Percentiles rank a stretch among this genome's conserved stretches.
Conservation (phyloP, 2,113 vertebrate genomes). For the Neomonachus schauinslandi region DNA sequence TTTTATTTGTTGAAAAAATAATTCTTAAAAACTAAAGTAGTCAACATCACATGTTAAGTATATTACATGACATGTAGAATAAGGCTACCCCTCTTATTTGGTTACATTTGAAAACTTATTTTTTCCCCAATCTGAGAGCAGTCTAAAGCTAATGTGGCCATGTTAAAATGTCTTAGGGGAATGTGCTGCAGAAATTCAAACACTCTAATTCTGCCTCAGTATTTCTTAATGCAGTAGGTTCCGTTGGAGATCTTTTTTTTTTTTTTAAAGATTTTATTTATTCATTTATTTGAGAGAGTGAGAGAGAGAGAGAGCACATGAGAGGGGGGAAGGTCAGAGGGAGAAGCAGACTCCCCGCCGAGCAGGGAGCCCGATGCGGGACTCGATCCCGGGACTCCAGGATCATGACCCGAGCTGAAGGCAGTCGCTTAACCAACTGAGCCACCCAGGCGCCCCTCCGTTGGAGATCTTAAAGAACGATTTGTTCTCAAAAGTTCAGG, state of each 20-base stretch:
- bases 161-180: background rate
- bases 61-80: background rate
- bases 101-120: slow-evolving; percentile 9
- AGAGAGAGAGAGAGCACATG: too few species aligned
- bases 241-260: background rate
- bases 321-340: too few species aligned
- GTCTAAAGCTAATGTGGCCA: background rate
- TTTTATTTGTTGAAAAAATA: slow-evolving; percentile 41
- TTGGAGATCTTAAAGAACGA: background rate
- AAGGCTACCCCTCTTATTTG: background rate
- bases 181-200: background rate
- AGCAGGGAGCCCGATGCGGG: too few species aligned
- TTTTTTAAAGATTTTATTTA: too few species aligned
- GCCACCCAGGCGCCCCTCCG: background rate
- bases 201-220: background rate
- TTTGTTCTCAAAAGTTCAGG: background rate
- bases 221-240: background rate
- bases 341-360: too few species aligned
- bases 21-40: background rate
- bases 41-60: background rate
- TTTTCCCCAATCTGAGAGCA: background rate
- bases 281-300: too few species aligned
- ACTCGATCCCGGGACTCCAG: too few species aligned
- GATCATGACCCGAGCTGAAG: too few species aligned
- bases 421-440: too few species aligned